Base-by-base conservation (phyloP, 1,140 invertebrate species). In the Pseudomyrmex concolor region DNA sequence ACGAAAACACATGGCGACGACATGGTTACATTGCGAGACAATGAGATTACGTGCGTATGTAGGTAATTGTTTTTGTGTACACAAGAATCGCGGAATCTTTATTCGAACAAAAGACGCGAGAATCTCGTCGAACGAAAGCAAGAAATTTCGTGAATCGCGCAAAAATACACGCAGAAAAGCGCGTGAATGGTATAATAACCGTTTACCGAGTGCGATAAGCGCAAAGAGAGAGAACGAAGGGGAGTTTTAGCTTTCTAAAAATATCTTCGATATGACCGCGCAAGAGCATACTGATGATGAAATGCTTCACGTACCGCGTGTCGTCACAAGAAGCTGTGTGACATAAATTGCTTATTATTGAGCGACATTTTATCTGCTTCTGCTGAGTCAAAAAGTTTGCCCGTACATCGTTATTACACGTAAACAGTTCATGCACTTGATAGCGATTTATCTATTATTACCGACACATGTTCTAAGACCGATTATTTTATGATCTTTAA, bases 231-330 rank as follows among this genome's bases (percentile, higher is more conserved):
- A 34, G 34, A 34, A 34, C 34, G 34, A 34, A 34, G 34, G 34
- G 34, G 34, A 34, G 59, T 86, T 86, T 87, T 73, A 62, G 55
- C 67, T 84, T 22, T 86, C 68, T 80, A 76, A 84, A 86, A 86
- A 80, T 86, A 84, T 77, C 76, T 9, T 62, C 12, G 13, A 76
- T 54, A 54, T 55, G 25, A 54, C 12, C 60, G 43, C 43, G 34
- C 60, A 51, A 19, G n/a, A 12, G 10, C 63, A 34, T 60, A 34
- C 34, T 34, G 34, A 34, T 72, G 74, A 82, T 72, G 74, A 88
- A 86, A 81, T 62, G 15, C 10, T 34, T 1, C 48, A 57, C 43
- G 51, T 73, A 72, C 5, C 25, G 57, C 45, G 51, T 43, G 77
- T 72, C 84, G 64, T 64, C 45, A 10, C 19, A 34, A 8, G 13